Evolutionary conservation across 2,888 invertebrate genomes (phyloP), one percentile per base, ranked within the genome.

Genomic region (Leucophenga montana): DNA sequence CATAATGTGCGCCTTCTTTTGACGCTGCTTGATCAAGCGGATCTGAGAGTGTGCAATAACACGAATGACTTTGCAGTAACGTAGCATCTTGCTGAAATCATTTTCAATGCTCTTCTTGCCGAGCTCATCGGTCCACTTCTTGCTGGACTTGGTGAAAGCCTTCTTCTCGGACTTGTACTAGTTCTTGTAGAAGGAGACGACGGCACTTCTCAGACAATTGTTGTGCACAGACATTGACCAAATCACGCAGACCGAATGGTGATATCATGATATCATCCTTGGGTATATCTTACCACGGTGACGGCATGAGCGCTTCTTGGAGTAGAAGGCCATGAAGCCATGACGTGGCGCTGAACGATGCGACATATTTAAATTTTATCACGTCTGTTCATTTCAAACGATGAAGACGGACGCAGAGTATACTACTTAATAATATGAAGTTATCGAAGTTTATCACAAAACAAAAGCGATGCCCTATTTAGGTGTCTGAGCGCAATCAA

Each of bases 121-220:
- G 80, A 95, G 92, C 85, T 97, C 96, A 91, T 99, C 99, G 85
- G 95, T 95, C 99, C 99, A 99, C 90, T 99, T 99, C 91, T 98
- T 98, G 88, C 96, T 95, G 75, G 97, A 93, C 91, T 99, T 99
- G 79, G 97, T 96, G 91, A 99, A 99, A 77, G 99, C 99, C 97
- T 98, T 99, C 96, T 98, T 99, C 94, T 99, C 98, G 90, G 97
- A 97, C 91, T 97, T 96, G 92, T 97, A 98, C 99, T 99, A 99
- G 91, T 99, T 99, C 92, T 99, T 99, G 92, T 99, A 99, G 92
- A 99, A 99, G 80, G 99, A n/a, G 94, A 87, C 99, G 95, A 84
- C 96, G 94, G 90, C 98, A 99, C 88, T 99, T 99, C 89, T 99
- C 99, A 54, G 97, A 96, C 88, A 99, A 92, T 92, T 99, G 99